Evolutionary conservation across 2,888 invertebrate species (phyloP).

Genomic region (Spilarctia lutea): DNA sequence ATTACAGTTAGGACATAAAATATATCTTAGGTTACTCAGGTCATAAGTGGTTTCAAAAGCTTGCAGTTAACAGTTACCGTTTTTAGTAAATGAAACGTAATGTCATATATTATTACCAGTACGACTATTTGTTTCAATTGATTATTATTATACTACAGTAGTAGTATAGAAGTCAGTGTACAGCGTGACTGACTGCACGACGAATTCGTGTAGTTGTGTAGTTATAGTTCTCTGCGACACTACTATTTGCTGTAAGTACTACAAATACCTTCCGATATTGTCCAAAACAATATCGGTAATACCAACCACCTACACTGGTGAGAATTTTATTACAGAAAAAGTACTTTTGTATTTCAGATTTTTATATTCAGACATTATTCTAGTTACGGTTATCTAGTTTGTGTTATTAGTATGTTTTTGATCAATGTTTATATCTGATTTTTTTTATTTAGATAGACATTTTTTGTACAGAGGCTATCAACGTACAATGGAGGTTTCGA

Average conservation of each 20-base stretch:
- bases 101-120: too few species aligned
- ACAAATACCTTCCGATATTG: background rate
- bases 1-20: background rate
- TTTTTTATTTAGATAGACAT: too few species aligned
- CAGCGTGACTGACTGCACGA: too few species aligned
- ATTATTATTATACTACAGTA: too few species aligned
- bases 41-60: too few species aligned
- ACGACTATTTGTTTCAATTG: too few species aligned
- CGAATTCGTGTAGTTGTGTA: too few species aligned
- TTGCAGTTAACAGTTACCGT: too few species aligned
- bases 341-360: slow-evolving; percentile 38
- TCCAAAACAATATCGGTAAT: background rate
- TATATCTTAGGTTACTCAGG: background rate
- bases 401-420: background rate
- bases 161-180: too few species aligned
- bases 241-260: background rate
- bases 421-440: too few species aligned
- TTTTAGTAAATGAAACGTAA: too few species aligned
- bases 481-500: background rate
- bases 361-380: slow-evolving; percentile 49
- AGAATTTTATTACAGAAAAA: slow-evolving; percentile 36
- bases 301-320: slow-evolving; percentile 10
- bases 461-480: background rate
- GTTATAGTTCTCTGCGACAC: too few species aligned
- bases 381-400: slow-evolving; percentile 8